Evolutionary conservation across 2,888 invertebrate species (phyloP).

Genomic region (Antitype chi): DNA sequence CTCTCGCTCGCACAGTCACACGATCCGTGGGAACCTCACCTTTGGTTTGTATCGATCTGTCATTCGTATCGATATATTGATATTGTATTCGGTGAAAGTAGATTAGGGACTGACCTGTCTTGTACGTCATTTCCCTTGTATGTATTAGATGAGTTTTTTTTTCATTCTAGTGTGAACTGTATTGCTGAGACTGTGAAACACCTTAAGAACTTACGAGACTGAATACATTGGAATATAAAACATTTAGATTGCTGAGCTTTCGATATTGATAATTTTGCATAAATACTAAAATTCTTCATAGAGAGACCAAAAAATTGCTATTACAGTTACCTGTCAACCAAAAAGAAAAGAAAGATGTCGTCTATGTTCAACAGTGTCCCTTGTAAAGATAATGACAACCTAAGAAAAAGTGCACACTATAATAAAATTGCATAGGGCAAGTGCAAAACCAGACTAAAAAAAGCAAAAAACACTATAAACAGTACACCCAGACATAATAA

Average conservation of each 20-base stretch:
- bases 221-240: neutral
- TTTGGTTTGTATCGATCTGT: conserved; percentile 72
- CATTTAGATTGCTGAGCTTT: neutral
- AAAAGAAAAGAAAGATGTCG: neutral
- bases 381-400: conserved; percentile 10
- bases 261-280: neutral
- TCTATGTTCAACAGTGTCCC: neutral
- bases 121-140: neutral
- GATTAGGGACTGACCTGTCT: conserved; percentile 30
- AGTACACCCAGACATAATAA: conserved; percentile 48
- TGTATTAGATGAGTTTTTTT: neutral
- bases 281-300: neutral
- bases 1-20: conserved; percentile 76
- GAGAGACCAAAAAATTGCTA: neutral
- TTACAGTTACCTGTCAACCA: neutral
- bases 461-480: conserved; percentile 40
- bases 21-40: conserved; percentile 81
- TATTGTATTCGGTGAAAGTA: conserved; percentile 61
- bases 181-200: too few relatives aligned
- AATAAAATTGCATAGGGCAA: conserved; percentile 42
- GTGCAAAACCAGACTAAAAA: conserved; percentile 13
- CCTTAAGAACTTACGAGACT: neutral
- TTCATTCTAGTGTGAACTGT: neutral
- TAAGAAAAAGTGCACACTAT: conserved; percentile 14
- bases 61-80: conserved; percentile 64